Evolutionary conservation across 1,140 invertebrate genomes (phyloP).

Genomic region (Trichonephila clavata): DNA sequence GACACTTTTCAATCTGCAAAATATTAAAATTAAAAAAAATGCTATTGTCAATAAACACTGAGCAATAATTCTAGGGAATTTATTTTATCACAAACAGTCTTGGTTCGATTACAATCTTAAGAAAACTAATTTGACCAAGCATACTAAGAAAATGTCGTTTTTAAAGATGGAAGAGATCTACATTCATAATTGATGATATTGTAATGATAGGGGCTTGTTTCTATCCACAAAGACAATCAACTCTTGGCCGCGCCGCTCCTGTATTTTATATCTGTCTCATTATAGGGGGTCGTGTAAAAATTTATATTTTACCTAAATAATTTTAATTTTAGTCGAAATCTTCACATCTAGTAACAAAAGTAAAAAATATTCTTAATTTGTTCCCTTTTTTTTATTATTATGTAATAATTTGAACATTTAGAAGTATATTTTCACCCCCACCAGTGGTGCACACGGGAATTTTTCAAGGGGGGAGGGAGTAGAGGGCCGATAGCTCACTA

Average conservation of each 20-base stretch:
- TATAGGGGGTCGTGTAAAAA: slow-evolving; percentile 32
- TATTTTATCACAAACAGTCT: neutral
- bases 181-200: slow-evolving; percentile 62
- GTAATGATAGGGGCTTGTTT: slow-evolving; percentile 70
- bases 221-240: slow-evolving; percentile 52
- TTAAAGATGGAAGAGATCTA: slow-evolving; percentile 24
- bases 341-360: neutral
- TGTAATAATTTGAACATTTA: no score
- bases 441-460: no score
- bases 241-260: neutral
- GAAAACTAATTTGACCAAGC: slow-evolving; percentile 6
- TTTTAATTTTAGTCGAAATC: neutral
- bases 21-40: neutral
- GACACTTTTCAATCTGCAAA: no score
- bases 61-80: neutral
- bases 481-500: no score
- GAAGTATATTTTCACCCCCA: no score
- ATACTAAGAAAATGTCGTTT: slow-evolving; percentile 33
- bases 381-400: neutral
- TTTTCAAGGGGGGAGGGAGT: no score
- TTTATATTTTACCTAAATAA: neutral
- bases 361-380: no score
- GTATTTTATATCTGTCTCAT: slow-evolving; percentile 3
- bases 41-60: neutral
- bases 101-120: neutral